Percentiles rank a stretch among this genome's conserved stretches.
phyloP scores from a whole-genome alignment of 2,797 vertebrate species.

The Chromobotia macracanthus region DNA sequence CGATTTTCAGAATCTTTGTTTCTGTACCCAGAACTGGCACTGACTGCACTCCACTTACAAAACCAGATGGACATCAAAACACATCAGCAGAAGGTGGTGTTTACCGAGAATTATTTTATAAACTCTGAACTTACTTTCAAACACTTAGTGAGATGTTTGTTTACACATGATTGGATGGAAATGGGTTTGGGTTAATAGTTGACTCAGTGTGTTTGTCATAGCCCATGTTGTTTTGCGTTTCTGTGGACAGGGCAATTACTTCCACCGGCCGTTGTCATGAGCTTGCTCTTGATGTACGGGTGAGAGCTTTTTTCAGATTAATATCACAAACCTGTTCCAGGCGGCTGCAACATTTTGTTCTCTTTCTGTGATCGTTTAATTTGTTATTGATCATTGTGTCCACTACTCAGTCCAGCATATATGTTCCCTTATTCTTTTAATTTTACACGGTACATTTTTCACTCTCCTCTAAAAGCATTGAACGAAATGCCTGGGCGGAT shows the following conservation, averaged over 20 bases:
- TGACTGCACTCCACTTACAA: not conserved
- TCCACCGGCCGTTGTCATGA: not conserved
- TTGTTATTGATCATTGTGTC: constrained; percentile 76
- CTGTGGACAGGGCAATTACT: constrained; percentile 37
- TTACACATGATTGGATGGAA: constrained; percentile 7
- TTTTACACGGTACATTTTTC: constrained; percentile 68
- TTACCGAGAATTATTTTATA: constrained; percentile 6
- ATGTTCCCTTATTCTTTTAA: constrained; percentile 57
- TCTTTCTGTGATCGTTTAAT: constrained; percentile 71
- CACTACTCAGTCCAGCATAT: constrained; percentile 59
- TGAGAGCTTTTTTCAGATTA: constrained; percentile 64
- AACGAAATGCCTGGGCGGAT: constrained; percentile 63
- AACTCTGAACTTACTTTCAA: not conserved
- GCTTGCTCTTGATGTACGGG: constrained; percentile 2
- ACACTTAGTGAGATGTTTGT: constrained; percentile 6
- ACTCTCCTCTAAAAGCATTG: constrained; percentile 60
- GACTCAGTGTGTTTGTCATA: constrained; percentile 26
- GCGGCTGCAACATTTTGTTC: constrained; percentile 71
- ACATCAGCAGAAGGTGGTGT: not conserved
- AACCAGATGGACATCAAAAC: not conserved
- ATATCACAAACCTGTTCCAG: constrained; percentile 72
- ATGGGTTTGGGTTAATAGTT: constrained; percentile 14
- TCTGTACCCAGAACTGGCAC: not conserved
- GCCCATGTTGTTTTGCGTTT: constrained; percentile 24
- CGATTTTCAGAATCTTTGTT: not conserved